Base-by-base conservation (phyloP, 64 coral and sea anemone species). In the Cladopsammia gracilis region DNA sequence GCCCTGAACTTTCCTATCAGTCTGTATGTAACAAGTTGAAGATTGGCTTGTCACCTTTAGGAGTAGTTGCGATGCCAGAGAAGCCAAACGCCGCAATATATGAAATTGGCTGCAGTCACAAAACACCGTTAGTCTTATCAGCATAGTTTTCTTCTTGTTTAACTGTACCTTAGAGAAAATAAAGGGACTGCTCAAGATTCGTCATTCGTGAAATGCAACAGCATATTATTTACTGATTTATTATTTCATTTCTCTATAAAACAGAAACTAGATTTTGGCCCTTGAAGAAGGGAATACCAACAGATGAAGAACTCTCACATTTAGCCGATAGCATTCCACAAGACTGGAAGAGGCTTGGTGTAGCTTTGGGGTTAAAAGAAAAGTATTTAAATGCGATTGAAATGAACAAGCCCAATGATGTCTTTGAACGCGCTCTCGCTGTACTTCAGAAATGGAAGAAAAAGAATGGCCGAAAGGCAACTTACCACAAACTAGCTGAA, bases 371-470 rank as follows among this genome's bases (percentile, higher is more conserved):
- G 8, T 70, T 70, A 12, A 70, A 70, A 70, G 67, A 70, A 70
- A 70, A 70, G 24, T 11, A 10, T 11, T 70, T 70, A 12, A 70
- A 70, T 23, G 67, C 67, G 24, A 70, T 70, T 25, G 67, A 70
- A 24, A 25, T 70, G 23, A 25, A 70, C 23, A 70, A 25, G 8
- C 6, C 67, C 12, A 70, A 70, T 26, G 67, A 70, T 70, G 67
- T 70, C 10, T 70, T 24, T 12, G 67, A 70, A 25, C 67, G 67
- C 5, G 67, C 67, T 25, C 67, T 70, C 12, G 67, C 67, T 43
- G 67, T 70, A 26, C 67, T 70, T 25, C 67, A 70, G 7, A 70
- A 70, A n/a, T 70, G 67, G 67, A 70, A 70, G 67, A 70, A 70
- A 34, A 25, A 34, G 25, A 70, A 24, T 19, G 67, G 67, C 67